Base-by-base conservation (phyloP, 2,797 vertebrate species). In the Astyanax mexicanus region DNA sequence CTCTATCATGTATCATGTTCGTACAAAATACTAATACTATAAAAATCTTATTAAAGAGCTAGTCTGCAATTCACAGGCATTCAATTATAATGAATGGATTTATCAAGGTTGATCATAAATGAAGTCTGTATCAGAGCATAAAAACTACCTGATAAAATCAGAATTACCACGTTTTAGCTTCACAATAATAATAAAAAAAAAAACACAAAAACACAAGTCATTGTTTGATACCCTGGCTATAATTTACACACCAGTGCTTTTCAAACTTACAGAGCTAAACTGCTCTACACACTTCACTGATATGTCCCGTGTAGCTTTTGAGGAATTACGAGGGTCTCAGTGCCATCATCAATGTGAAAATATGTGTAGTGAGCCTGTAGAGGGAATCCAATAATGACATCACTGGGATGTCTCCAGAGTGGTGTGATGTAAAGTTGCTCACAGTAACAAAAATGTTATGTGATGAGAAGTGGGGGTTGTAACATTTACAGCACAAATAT, bases 11-110 rank as follows among this genome's bases (percentile, higher is more conserved):
- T n/a, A 27, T 55, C 1, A 7, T 15, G 12, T 13, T 40, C 23
- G 10, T 40, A 15, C 12, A 17, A 57, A 67, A 44, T 21, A 32
- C 29, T 72, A 65, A 57, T 51, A 27, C 23, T 55, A 35, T 29
- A 42, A 70, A 69, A 42, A 35, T 67, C 35, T 15, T 72, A 23
- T 37, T 11, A 66, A 8, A 57, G 52, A 67, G 44, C 25, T 15
- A 51, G 45, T 38, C 12, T 19, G 29, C 38, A 70, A 58, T 57
- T 79, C 32, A 70, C 61, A 71, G 75, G 54, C 67, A 25, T 44
- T 35, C 13, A 54, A 74, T 35, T 54, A 27, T 5, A 54, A 29
- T 10, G 0, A 10, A 15, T 13, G 44, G 25, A 6, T n/a, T 61
- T 62, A 58, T 42, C 40, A 60, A 45, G 40, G 35, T 52, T 38